These are phyloP conservation scores for Microplitis demolitor DNA, from an alignment of 1,140 invertebrate species.

Conservation along the genomic window DNA sequence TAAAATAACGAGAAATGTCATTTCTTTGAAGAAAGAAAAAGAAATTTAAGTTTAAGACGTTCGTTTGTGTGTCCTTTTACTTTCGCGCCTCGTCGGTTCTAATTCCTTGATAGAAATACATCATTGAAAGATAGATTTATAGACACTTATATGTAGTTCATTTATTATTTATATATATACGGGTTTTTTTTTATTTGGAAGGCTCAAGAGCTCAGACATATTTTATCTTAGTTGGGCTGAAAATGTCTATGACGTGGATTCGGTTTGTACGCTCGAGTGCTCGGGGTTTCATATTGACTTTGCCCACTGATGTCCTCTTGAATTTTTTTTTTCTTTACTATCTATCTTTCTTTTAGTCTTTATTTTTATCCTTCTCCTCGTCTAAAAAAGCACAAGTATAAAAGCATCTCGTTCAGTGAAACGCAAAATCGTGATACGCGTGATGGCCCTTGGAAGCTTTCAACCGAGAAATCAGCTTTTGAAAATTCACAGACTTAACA, in stretches of 20 bases:
- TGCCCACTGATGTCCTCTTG: no score
- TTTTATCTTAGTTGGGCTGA: not conserved
- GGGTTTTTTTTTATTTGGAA: not conserved
- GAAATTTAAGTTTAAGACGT: no score
- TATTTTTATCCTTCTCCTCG: no score
- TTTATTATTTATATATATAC: not conserved
- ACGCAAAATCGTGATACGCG: not conserved
- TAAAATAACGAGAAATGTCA: conserved; percentile 3
- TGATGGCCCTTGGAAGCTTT: not conserved
- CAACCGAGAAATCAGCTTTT: not conserved
- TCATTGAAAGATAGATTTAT: not conserved
- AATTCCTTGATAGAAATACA: not conserved
- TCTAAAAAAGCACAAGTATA: no score
- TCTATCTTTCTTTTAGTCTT: no score
- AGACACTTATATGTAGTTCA: not conserved
- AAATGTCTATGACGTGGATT: no score
- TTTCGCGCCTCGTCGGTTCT: not conserved
- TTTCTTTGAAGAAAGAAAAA: not conserved
- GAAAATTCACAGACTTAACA: no score
- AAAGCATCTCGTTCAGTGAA: no score
- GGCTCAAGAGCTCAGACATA: not conserved
- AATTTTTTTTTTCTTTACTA: no score
- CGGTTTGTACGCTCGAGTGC: no score
- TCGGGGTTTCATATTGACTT: no score
- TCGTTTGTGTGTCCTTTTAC: not conserved